Evolutionary conservation across 2,888 invertebrate genomes (phyloP).

Genomic region (Luperina testacea): DNA sequence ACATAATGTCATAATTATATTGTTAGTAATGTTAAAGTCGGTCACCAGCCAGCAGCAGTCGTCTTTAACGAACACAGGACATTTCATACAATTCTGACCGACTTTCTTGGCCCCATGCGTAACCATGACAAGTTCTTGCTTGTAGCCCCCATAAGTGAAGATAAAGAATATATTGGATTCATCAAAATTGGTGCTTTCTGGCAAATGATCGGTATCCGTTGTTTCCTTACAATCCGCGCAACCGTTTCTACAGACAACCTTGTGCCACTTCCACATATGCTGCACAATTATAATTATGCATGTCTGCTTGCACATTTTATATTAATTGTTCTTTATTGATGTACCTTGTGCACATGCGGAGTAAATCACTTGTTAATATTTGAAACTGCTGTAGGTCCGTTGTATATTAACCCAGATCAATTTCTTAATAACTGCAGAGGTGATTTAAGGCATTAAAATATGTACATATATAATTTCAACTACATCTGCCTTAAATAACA

Average conservation of each 20-base stretch:
- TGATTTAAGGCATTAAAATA: background rate
- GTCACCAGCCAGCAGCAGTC: background rate
- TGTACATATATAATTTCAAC: background rate
- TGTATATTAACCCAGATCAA: constrained; percentile 10
- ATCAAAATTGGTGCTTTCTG: constrained; percentile 68
- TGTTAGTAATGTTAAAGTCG: constrained; percentile 7
- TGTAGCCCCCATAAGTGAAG: background rate
- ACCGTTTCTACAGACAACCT: constrained; percentile 82
- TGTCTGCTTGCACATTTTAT: constrained; percentile 71
- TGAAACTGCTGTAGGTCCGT: constrained; percentile 14
- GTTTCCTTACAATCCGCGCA: constrained; percentile 73
- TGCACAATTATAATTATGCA: constrained; percentile 72
- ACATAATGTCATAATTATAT: constrained; percentile 17
- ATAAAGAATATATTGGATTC: constrained; percentile 15
- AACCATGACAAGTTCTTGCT: background rate
- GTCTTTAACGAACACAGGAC: background rate
- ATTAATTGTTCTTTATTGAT: constrained; percentile 54
- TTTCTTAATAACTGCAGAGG: constrained; percentile 8
- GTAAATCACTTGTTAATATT: constrained; percentile 36
- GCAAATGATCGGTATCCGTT: constrained; percentile 76
- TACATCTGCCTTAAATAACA: constrained; percentile 4
- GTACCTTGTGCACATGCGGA: constrained; percentile 20
- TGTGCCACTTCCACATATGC: constrained; percentile 82
- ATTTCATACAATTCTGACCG: background rate
- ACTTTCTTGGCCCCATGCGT: background rate